phyloP scores from a whole-genome alignment of 2,888 invertebrate species.

The Brachycybe producta region DNA sequence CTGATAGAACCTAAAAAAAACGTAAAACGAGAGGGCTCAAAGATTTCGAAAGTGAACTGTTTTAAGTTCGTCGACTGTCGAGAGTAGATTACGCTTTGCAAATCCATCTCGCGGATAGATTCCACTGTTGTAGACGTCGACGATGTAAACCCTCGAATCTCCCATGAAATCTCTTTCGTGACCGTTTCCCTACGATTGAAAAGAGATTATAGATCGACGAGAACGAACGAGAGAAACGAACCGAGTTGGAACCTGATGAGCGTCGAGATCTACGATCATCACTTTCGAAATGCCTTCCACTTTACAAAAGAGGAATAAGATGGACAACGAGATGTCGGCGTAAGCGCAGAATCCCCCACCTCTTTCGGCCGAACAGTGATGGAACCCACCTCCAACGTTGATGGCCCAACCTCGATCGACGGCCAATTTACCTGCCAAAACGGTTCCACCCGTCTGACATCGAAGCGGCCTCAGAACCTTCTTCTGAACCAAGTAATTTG shows the following conservation, averaged over 20 bases:
- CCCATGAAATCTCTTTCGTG: slow-evolving; percentile 66
- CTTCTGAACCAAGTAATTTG: slow-evolving; percentile 60
- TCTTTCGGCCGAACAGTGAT: slow-evolving; percentile 61
- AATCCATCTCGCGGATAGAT: slow-evolving; percentile 65
- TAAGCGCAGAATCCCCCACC: slow-evolving; percentile 85
- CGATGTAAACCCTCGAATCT: slow-evolving; percentile 59
- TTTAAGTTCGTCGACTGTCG: background rate
- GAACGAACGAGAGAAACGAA: no score
- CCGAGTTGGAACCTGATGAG: slow-evolving; percentile 61
- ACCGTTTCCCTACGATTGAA: slow-evolving; percentile 58
- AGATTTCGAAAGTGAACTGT: background rate
- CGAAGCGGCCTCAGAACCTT: slow-evolving; percentile 66
- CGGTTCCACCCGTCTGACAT: slow-evolving; percentile 66
- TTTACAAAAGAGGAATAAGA: slow-evolving; percentile 49
- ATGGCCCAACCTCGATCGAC: slow-evolving; percentile 74
- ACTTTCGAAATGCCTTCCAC: slow-evolving; percentile 38
- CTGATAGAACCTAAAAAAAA: slow-evolving; percentile 44
- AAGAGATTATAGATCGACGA: background rate
- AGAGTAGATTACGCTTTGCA: slow-evolving; percentile 45
- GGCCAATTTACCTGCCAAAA: slow-evolving; percentile 69
- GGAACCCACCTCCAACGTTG: slow-evolving; percentile 83
- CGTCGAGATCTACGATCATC: slow-evolving; percentile 83
- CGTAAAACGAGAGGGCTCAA: background rate
- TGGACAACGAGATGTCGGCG: slow-evolving; percentile 70
- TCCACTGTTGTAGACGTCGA: slow-evolving; percentile 69